Conservation (phyloP, 2,797 vertebrate species). For the Tenualosa thibaudeaui region DNA sequence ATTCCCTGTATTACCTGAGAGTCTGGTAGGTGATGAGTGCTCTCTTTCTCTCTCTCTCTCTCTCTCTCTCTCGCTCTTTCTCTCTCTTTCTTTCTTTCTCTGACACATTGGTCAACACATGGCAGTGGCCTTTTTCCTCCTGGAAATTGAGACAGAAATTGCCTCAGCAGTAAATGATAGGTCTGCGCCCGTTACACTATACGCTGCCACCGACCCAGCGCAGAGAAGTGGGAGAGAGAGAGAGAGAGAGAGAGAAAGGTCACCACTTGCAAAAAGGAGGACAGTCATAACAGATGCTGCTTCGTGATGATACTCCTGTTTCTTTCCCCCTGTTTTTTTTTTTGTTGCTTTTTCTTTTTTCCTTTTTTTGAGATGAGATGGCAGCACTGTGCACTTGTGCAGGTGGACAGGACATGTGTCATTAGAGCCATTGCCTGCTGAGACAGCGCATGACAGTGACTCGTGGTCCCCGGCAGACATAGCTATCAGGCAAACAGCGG, state of each 20-base stretch:
- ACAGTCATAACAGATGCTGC: slow-evolving; percentile 20
- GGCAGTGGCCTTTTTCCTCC: slow-evolving; percentile 14
- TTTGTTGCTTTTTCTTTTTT: not conserved
- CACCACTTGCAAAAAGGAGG: not conserved
- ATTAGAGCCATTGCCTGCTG: not conserved
- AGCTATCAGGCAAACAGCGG: slow-evolving; percentile 5
- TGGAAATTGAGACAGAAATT: slow-evolving; percentile 19
- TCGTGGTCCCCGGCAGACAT: not conserved
- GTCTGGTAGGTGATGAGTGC: not conserved
- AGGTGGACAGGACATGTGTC: slow-evolving; percentile 20
- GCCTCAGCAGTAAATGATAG: slow-evolving; percentile 13
- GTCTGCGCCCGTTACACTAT: slow-evolving; percentile 14
- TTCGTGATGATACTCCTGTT: slow-evolving; percentile 24
- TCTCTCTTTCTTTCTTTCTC: not conserved
- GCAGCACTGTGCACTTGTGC: not conserved
- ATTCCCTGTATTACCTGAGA: not conserved
- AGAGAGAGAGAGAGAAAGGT: slow-evolving; percentile 3
- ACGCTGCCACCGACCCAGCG: not conserved
- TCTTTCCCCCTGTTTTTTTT: not conserved
- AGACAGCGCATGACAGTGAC: not conserved
- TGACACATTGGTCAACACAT: slow-evolving; percentile 18
- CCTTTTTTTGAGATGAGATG: not conserved
- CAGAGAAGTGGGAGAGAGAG: slow-evolving; percentile 5
- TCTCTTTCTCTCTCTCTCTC: not conserved
- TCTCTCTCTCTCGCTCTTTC: not conserved